Percentiles rank a stretch among this genome's conserved stretches.
Evolutionary conservation across 2,888 invertebrate genomes (phyloP).

Genomic region (Glyphotaelius pellucidus): DNA sequence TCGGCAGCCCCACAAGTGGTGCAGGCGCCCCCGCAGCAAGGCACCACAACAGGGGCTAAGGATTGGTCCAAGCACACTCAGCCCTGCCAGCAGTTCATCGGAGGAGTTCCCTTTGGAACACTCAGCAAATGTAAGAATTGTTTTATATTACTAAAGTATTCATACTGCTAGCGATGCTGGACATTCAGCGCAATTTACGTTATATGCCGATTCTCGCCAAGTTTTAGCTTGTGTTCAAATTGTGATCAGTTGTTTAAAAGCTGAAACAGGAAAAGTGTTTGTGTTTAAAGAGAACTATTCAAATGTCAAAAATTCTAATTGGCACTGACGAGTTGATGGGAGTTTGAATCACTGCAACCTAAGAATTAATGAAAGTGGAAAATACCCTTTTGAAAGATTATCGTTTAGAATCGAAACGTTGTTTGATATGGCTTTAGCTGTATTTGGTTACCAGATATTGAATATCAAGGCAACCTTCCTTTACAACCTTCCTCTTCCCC

Average conservation of each 20-base stretch:
- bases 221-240: background rate
- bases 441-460: no score
- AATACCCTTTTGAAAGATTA: no score
- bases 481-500: no score
- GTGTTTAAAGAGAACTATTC: no score
- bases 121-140: slow-evolving; percentile 63
- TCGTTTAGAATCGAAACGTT: no score
- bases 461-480: no score
- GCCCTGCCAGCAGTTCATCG: slow-evolving; percentile 82
- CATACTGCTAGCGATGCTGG: background rate
- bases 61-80: slow-evolving; percentile 83
- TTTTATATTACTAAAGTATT: background rate
- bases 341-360: background rate
- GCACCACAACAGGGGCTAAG: slow-evolving; percentile 68
- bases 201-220: background rate
- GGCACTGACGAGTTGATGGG: background rate
- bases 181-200: background rate
- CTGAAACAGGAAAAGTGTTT: no score
- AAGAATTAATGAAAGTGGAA: no score
- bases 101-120: slow-evolving; percentile 71
- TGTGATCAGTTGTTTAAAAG: background rate
- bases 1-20: slow-evolving; percentile 69
- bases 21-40: slow-evolving; percentile 69
- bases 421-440: no score
- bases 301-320: background rate